These are phyloP conservation scores for Netelia fuscicornis DNA, from an alignment of 2,888 invertebrate genomes.

Conservation along the genomic window DNA sequence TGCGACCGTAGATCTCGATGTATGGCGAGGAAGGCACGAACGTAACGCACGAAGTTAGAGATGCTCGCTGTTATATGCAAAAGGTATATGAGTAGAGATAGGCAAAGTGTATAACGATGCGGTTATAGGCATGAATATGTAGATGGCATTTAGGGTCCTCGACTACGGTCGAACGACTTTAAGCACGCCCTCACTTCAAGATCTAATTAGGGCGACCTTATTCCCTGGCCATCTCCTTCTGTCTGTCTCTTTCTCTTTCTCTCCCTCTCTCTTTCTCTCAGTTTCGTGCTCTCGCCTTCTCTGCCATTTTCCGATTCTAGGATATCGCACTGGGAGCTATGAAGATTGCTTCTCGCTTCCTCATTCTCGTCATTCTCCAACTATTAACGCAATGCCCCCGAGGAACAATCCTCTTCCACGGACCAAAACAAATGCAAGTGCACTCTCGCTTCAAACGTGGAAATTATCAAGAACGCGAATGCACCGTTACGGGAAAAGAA, in stretches of 20 bases:
- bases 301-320: conserved; percentile 46
- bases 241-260: conserved; percentile 1
- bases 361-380: conserved; percentile 27
- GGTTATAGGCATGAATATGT: conserved; percentile 79
- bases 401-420: background rate
- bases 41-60: conserved; percentile 12
- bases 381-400: conserved; percentile 32
- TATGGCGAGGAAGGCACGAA: conserved; percentile 21
- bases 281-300: conserved; percentile 27
- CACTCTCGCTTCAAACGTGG: background rate
- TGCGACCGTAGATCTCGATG: background rate
- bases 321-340: conserved; percentile 24
- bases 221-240: conserved; percentile 33
- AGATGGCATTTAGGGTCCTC: conserved; percentile 77
- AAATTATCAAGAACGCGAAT: conserved; percentile 33
- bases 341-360: conserved; percentile 52
- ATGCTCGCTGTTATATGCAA: conserved; percentile 20
- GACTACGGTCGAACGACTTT: conserved; percentile 68
- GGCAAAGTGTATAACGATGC: conserved; percentile 66
- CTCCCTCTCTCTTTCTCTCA: conserved; percentile 10
- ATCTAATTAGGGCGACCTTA: conserved; percentile 70
- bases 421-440: conserved; percentile 21
- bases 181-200: conserved; percentile 66
- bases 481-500: conserved; percentile 46
- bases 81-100: conserved; percentile 25